Conservation (phyloP, 1,140 invertebrate species). For the Uloborus diversus region DNA sequence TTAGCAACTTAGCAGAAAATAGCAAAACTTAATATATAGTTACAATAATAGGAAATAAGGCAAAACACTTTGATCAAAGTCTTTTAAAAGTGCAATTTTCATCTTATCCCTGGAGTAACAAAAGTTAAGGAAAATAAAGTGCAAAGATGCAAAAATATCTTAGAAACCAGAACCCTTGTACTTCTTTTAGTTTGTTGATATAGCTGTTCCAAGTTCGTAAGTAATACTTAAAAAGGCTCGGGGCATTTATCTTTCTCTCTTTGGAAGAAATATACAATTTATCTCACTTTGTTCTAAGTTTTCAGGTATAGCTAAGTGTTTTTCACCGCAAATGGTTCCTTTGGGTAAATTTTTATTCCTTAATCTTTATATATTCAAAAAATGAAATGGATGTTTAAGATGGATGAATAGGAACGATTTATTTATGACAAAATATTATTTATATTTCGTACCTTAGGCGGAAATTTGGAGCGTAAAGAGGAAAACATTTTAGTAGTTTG, state of each 20-base stretch:
- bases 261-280: neutral
- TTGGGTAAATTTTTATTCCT: neutral
- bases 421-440: no score
- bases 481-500: no score
- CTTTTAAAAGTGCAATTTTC: neutral
- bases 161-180: no score
- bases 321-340: neutral
- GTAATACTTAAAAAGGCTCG: neutral
- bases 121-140: no score
- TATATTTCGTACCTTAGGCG: no score
- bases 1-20: no score
- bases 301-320: neutral
- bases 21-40: no score
- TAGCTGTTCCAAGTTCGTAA: no score
- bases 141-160: neutral
- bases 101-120: neutral
- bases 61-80: no score
- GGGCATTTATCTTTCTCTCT: neutral
- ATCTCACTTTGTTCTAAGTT: conserved; percentile 2
- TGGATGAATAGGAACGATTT: neutral
- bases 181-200: no score
- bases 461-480: no score
- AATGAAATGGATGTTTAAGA: neutral
- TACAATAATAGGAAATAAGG: no score
- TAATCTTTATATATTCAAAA: neutral